Conservation (phyloP, 2,888 invertebrate species). For the Ectemnius cavifrons region DNA sequence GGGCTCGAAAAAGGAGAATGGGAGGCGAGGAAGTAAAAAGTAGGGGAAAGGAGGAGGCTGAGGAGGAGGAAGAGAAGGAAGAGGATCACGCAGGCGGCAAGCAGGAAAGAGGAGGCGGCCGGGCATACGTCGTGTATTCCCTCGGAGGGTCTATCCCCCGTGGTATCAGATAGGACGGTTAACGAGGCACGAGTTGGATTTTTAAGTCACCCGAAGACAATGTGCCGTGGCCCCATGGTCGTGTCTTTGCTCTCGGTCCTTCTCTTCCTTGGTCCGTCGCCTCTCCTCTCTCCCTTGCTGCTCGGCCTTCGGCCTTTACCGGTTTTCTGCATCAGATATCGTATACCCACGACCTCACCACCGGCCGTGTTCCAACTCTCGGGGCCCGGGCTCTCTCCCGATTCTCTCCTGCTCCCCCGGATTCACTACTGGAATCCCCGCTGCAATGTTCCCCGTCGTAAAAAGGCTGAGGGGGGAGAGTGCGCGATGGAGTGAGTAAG, state of each 20-base stretch:
- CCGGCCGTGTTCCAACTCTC: slow-evolving; percentile 35
- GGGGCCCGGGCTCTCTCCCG: slow-evolving; percentile 22
- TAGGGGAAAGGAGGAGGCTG: slow-evolving; percentile 10
- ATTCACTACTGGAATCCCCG: neutral
- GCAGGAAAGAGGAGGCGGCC: slow-evolving; percentile 42
- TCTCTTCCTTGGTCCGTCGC: slow-evolving; percentile 38
- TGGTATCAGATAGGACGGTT: slow-evolving; percentile 74
- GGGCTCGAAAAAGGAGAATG: slow-evolving; percentile 23
- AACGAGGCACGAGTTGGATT: slow-evolving; percentile 78
- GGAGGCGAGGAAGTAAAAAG: slow-evolving; percentile 22
- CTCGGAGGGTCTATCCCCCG: slow-evolving; percentile 48
- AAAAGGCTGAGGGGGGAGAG: too few relatives aligned
- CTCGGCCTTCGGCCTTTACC: slow-evolving; percentile 70
- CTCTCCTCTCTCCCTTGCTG: slow-evolving; percentile 27
- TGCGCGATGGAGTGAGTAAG: too few relatives aligned
- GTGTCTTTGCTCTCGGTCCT: slow-evolving; percentile 70
- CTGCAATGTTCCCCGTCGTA: too few relatives aligned
- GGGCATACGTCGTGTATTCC: slow-evolving; percentile 50
- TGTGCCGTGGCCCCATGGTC: slow-evolving; percentile 65
- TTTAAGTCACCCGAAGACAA: slow-evolving; percentile 76
- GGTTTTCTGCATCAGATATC: slow-evolving; percentile 77
- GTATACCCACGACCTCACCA: slow-evolving; percentile 69
- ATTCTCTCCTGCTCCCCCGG: slow-evolving; percentile 11
- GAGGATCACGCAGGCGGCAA: slow-evolving; percentile 29
- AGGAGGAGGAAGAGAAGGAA: slow-evolving; percentile 28